A percentile compares a stretch with the other conserved stretches of the same genome.
These are phyloP conservation scores for Pseudorasbora parva DNA, from an alignment of 2,113 vertebrate species.

Conservation along the genomic window DNA sequence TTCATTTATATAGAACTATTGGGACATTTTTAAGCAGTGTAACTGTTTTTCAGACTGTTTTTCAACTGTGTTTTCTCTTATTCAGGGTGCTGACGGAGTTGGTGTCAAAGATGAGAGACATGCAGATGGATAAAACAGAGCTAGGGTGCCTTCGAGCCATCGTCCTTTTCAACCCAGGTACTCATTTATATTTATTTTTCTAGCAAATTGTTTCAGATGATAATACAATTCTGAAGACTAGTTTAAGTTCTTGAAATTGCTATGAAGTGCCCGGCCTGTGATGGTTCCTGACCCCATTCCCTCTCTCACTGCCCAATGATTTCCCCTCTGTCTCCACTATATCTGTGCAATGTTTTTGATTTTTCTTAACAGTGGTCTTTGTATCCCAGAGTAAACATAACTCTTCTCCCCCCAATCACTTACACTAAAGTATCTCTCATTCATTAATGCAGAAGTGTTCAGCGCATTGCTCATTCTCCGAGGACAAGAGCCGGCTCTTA, in stretches of 20 bases:
- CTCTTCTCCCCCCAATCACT: neutral
- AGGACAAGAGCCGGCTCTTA: conserved; percentile 44
- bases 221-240: neutral
- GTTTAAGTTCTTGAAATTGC: neutral
- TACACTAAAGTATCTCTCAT: neutral
- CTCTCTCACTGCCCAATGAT: neutral
- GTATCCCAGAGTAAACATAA: neutral
- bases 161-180: conserved; percentile 97
- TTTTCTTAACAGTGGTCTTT: neutral
- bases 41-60: neutral
- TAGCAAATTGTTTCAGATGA: neutral
- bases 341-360: neutral
- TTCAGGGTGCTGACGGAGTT: conserved; percentile 95
- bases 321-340: neutral
- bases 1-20: neutral
- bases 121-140: conserved; percentile 99
- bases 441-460: conserved; percentile 19
- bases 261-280: neutral
- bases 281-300: neutral
- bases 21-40: neutral
- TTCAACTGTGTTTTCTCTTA: conserved; percentile 34
- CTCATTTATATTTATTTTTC: neutral
- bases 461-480: conserved; percentile 20
- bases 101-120: conserved; percentile 98
- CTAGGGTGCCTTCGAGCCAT: conserved; percentile 97